Evolutionary conservation across 1,140 invertebrate species (phyloP), one percentile per base, ranked within the genome.

Genomic region (Neotoxoptera formosana): DNA sequence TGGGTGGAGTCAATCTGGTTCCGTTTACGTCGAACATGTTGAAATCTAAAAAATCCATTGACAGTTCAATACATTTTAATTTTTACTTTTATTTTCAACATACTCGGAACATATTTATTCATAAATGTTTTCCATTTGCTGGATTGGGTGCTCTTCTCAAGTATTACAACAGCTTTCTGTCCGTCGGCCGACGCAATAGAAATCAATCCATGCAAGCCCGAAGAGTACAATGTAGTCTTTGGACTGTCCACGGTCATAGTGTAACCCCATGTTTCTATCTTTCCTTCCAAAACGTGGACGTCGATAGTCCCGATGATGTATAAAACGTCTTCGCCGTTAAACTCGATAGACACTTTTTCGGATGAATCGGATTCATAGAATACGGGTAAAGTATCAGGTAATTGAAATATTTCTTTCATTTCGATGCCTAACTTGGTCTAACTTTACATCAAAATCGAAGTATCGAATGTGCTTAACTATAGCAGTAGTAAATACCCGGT

Each of bases 361-460:
- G 76, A 93, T 30, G 25, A 14, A 14, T 93, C 17, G 14, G 91
- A 93, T 56, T 84, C 36, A 86, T n/a, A 93, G 45, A 93, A 93
- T 20, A 9, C 8, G 0, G 91, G 91, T 7, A 84, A 30, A 86
- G 14, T 86, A 30, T 93, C 81, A 11, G 48, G 47, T 53, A 93
- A 56, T 45, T 86, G 48, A 56, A 34, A 93, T 53, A 93, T 93
- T 56, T 93, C 67, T n/a, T 86, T 93, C 91, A 93, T 93, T 20
- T 81, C n/a, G 11, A 83, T 8, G 34, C 20, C 14, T 76, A n/a
- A n/a, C n/a, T n/a, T n/a, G n/a, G 17, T 76, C 30, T 53, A 53
- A 21, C 51, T 21, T 6, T 21, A 53, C 51, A 53, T 53, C 51
- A 20, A 53, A 7, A 53, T 21, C 20, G 21, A 53, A 53, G 21